Base-by-base conservation (phyloP, 2,888 invertebrate genomes). In the Catocala sponsa region DNA sequence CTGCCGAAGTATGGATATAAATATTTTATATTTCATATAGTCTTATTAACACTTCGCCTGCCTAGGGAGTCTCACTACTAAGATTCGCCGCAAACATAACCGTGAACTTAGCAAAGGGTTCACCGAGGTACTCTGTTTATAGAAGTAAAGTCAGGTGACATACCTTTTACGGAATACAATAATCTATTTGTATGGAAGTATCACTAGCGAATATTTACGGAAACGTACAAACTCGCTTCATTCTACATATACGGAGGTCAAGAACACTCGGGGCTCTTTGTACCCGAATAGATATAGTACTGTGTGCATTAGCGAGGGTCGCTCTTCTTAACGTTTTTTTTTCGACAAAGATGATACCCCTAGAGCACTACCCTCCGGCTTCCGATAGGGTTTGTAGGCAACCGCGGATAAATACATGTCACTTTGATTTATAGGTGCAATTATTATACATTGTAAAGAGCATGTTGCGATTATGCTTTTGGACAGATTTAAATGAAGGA, bases 391-490 rank as follows among this genome's bases (percentile, higher is more conserved):
- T 84, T 83, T 80, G 79, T 73, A 74, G 73, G 72, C 76, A 74
- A 80, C 83, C 85, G 81, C 88, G 87, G 91, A 91, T 89, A 91
- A 89, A 89, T 83, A 88, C 83, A 86, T 87, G 90, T 89, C 91
- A 90, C 88, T 92, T 90, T 93, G 93, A 93, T 92, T 92, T 92
- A 93, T 93, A 81, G 76, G 73, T 72, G 83, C 87, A 87, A 90
- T 91, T 88, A 90, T 88, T 88, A 86, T 79, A 70, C 70, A 66
- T 67, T 63, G 65, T 48, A 62, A 55, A 68, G 47, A 55, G 60
- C 53, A 47, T 46, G 66, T 15, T 62, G 55, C 46, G 47, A 65
- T 59, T 64, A 58, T 48, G 53, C 55, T 73, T 65, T 62, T 65
- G 60, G 55, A 58, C 55, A 62, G 60, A 61, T 59, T 59, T 54